Base-by-base conservation (phyloP, 2,113 vertebrate genomes). In the Takifugu flavidus region DNA sequence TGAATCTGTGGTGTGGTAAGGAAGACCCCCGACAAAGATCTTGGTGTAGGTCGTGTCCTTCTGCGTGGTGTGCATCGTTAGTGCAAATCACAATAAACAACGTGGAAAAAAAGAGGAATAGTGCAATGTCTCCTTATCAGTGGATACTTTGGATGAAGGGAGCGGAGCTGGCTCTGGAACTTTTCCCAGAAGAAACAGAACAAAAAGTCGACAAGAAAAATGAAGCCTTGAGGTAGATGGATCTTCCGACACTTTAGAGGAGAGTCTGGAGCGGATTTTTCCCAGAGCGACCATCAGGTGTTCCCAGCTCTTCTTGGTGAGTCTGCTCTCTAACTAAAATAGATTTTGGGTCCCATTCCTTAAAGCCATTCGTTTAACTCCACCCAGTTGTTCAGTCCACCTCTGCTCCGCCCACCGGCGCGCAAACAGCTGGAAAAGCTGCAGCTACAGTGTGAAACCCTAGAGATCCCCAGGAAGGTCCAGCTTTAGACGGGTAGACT, bases 21-120 rank as follows among this genome's bases (percentile, higher is more conserved):
- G 96, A 60, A 98, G 89, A 62, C 96, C 96, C 79, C 96, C 96
- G 80, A 98, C 95, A 88, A 98, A 98, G 85, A 98, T 98, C 92
- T 98, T 98, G 76, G 96, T 98, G 85, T 96, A 98, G 61, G 96
- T 98, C 77, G 96, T 98, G 88, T 98, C 96, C 91, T 96, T 98
- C 91, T 98, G 96, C 73, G 94, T 98, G 85, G 92, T 96, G 94
- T 97, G 95, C 95, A 98, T 98, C 90, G 94, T 87, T 83, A 88
- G 88, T 90, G 88, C 86, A 90, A 89, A 86, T 75, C 53, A 77
- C 56, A 84, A 86, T 74, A 66, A 72, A 77, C 75, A 80, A 49
- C 5, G 45, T 47, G 39, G 39, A 54, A 76, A 57, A 62, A 62
- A 46, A 46, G 44, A 63, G 64, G 34, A 70, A 64, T 87, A 90